phyloP scores from a whole-genome alignment of 2,113 vertebrate genomes.

The Melierax canorus region DNA sequence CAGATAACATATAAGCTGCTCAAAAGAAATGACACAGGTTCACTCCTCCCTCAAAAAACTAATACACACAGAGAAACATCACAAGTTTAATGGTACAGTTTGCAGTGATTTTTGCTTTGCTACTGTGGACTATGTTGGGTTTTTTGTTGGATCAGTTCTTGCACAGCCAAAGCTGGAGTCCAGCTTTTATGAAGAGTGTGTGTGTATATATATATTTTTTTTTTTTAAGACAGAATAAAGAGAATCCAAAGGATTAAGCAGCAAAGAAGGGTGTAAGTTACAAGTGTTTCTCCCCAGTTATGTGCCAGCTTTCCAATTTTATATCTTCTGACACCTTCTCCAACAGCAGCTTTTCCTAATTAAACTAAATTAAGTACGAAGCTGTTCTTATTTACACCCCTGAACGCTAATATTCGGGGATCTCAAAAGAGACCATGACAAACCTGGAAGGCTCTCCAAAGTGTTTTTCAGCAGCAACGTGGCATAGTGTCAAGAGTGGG shows the following conservation, averaged over 20 bases:
- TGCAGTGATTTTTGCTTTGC: neutral
- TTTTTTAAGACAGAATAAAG: neutral
- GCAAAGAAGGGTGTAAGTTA: neutral
- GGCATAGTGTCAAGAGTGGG: neutral
- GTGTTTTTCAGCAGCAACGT: neutral
- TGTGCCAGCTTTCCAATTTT: neutral
- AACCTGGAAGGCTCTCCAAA: neutral
- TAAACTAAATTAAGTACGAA: neutral
- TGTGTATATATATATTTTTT: no score
- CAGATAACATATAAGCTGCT: neutral
- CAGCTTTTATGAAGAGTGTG: neutral
- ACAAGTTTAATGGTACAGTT: neutral
- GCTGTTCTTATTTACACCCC: neutral
- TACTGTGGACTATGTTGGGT: no score
- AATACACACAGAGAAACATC: rapidly evolving
- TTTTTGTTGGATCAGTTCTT: neutral
- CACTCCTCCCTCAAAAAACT: neutral
- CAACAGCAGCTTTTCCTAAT: neutral
- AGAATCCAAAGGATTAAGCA: neutral
- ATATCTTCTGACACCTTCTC: neutral
- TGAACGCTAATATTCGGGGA: neutral
- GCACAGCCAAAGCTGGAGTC: neutral
- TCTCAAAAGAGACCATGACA: neutral
- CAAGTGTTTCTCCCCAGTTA: neutral
- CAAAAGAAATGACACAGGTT: neutral